Evolutionary conservation across 1,140 invertebrate genomes (phyloP), one percentile per base, ranked within the genome.

Genomic region (Panonychus citri): DNA sequence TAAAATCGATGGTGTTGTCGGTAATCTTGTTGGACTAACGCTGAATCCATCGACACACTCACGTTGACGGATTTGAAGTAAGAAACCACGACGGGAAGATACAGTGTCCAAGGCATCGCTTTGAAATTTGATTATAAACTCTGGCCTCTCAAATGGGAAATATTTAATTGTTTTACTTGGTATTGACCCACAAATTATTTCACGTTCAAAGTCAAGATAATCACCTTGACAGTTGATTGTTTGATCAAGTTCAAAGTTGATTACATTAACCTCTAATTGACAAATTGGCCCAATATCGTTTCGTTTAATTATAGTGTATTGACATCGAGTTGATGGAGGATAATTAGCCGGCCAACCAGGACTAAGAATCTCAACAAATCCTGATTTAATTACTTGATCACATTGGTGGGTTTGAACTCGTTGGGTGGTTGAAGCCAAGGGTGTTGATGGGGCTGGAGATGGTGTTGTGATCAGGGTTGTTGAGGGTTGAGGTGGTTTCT

Each of bases 281-380:
- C 63, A 64, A 7, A 64, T 58, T 34, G 59, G 49, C 3, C 43
- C 37, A 17, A 5, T 34, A 25, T 26, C n/a, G 24, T 25, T 40
- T 26, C 21, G 24, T 43, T 60, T 60, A 3, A 60, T 27, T 3
- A 60, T 48, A 3, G 48, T 50, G 34, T 54, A 57, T 30, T 59
- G 52, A 26, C 63, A 64, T n/a, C 57, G 19, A 1, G 56, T 21
- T 25, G 62, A 59, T 1, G 56, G 34, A 0, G 59, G 60, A 53
- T 64, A 64, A 40, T 56, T 52, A 12, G 58, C 8, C 1, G 63
- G 63, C 53, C 61, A 64, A 27, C 24, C 30, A 19, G 62, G 62
- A 25, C 58, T 60, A 50, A 60, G 59, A 12, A 64, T 21, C 49
- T 61, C 54, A 56, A 55, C n/a, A 25, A 39, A 21, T 21, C 7